Percentiles rank a stretch among this genome's conserved stretches.
Conservation (phyloP, 2,797 vertebrate genomes). For the Rallus crepitans region DNA sequence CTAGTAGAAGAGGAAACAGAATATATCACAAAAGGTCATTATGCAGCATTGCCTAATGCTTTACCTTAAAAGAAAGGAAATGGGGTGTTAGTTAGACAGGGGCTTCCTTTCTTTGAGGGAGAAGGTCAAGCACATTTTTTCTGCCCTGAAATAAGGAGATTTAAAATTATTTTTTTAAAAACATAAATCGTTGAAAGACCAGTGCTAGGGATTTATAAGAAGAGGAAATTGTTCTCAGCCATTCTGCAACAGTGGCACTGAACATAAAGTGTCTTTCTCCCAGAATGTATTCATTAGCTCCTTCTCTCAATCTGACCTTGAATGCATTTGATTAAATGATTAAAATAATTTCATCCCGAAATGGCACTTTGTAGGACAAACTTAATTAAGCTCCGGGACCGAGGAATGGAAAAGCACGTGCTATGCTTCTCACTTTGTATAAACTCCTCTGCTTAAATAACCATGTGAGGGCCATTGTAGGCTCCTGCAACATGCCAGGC, state of each 20-base stretch:
- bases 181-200: conserved; percentile 40
- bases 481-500: neutral
- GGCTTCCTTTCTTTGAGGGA: conserved; percentile 22
- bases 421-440: neutral
- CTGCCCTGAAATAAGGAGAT: neutral
- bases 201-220: neutral
- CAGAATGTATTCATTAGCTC: neutral
- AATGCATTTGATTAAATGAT: conserved; percentile 32
- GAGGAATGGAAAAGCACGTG: neutral
- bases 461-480: neutral
- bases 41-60: rapidly evolving
- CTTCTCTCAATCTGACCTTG: conserved; percentile 15
- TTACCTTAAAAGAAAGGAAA: conserved; percentile 32
- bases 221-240: conserved; percentile 40
- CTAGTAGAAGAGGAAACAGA: neutral
- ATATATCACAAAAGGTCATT: neutral
- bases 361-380: neutral
- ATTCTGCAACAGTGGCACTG: neutral
- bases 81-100: neutral
- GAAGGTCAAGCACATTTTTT: neutral
- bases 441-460: neutral
- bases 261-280: conserved; percentile 26
- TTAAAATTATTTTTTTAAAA: neutral
- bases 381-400: neutral
- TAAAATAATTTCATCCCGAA: conserved; percentile 24